A percentile compares a stretch with the other conserved stretches of the same genome.
Conservation (phyloP, 1,140 invertebrate genomes). For the Trypoxylus dichotomus region DNA sequence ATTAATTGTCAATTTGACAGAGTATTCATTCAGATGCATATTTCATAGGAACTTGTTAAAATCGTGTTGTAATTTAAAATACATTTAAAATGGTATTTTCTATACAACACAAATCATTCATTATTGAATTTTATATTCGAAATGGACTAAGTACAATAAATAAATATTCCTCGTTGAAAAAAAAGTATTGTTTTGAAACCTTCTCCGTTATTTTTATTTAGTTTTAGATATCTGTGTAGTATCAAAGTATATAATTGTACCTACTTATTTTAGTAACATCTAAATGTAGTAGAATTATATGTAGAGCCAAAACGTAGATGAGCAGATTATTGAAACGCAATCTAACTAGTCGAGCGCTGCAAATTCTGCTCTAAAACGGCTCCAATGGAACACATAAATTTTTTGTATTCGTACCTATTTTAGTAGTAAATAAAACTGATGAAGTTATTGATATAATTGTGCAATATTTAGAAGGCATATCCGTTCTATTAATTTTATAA, state of each 20-base stretch:
- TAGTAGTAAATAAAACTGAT: neutral
- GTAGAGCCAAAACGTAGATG: neutral
- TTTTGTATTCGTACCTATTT: conserved; percentile 18
- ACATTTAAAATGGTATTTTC: no score
- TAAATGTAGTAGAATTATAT: conserved; percentile 5
- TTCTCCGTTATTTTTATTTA: neutral
- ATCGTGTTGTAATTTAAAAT: no score
- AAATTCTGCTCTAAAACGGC: neutral
- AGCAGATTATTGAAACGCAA: neutral
- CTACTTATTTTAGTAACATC: conserved; percentile 12
- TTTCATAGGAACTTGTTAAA: no score
- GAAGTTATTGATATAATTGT: neutral
- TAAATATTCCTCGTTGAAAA: no score
- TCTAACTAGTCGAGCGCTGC: neutral
- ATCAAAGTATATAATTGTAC: conserved; percentile 17
- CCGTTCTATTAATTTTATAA: neutral
- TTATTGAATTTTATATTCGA: no score
- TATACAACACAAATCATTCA: no score
- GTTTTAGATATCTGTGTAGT: conserved; percentile 7
- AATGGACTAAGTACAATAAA: no score
- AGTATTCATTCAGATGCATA: no score
- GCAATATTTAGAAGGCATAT: conserved; percentile 22
- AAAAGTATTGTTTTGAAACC: neutral
- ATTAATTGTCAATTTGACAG: no score
- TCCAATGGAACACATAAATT: neutral